Evolutionary conservation across 2,797 vertebrate species (phyloP).

Genomic region (Aulostomus chinensis): DNA sequence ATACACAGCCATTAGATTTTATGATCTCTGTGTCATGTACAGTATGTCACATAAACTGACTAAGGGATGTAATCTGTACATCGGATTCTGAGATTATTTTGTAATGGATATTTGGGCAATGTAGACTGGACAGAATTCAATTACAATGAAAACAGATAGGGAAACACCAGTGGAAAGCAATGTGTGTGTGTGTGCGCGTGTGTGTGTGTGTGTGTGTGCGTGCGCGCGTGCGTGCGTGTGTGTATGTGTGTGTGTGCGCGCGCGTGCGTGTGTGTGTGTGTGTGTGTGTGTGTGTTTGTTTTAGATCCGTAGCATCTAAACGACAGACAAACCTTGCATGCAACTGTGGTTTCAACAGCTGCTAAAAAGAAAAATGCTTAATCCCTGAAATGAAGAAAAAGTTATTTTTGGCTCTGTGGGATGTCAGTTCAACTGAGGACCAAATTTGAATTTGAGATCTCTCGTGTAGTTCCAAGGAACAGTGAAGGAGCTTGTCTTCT

Average conservation of each 20-base stretch:
- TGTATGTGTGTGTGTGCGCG: too few species aligned
- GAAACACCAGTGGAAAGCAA: not conserved
- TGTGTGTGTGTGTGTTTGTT: too few species aligned
- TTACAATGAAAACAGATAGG: not conserved
- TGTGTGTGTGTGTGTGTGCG: too few species aligned
- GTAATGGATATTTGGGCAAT: not conserved
- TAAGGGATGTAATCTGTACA: constrained; percentile 2
- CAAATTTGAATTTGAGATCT: not conserved
- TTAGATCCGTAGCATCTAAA: too few species aligned
- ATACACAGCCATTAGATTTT: constrained; percentile 23
- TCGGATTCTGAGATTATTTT: not conserved
- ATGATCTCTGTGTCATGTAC: constrained; percentile 41
- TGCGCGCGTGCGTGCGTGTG: too few species aligned
- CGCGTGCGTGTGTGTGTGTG: too few species aligned
- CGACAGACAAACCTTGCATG: too few species aligned
- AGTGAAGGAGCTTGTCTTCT: too few species aligned
- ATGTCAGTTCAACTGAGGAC: not conserved
- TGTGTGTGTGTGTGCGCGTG: too few species aligned
- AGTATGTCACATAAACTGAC: constrained; percentile 17
- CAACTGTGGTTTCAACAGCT: too few species aligned
- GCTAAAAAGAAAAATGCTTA: too few species aligned
- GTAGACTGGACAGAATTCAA: not conserved
- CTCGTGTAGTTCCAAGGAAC: too few species aligned
- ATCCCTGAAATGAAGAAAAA: not conserved
- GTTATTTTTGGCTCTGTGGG: not conserved